Conservation (phyloP, 2,888 invertebrate species). For the Hartigia nigra region DNA sequence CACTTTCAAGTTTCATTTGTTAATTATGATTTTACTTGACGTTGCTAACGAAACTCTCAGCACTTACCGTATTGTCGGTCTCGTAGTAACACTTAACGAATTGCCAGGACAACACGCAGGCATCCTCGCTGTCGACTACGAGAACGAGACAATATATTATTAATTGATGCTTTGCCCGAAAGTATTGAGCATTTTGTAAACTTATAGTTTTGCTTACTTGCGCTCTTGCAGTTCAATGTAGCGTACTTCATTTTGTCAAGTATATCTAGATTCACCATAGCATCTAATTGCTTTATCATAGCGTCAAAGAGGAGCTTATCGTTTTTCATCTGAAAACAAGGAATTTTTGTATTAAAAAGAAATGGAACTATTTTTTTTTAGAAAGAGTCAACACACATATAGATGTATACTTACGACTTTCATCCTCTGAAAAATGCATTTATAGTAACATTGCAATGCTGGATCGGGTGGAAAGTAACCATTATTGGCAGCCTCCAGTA, state of each 20-base stretch:
- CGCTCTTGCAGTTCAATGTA: slow-evolving; percentile 27
- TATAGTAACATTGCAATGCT: slow-evolving; percentile 67
- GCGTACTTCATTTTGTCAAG: slow-evolving; percentile 29
- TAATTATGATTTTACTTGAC: background rate
- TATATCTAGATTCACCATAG: slow-evolving; percentile 39
- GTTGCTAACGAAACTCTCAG: background rate
- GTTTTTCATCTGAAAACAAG: slow-evolving; percentile 67
- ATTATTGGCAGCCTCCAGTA: slow-evolving; percentile 3
- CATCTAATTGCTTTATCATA: slow-evolving; percentile 66
- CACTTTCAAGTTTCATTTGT: too few relatives aligned
- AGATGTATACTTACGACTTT: slow-evolving; percentile 65
- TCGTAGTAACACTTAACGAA: slow-evolving; percentile 43
- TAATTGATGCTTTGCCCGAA: background rate
- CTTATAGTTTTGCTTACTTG: slow-evolving; percentile 26
- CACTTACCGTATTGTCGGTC: slow-evolving; percentile 32
- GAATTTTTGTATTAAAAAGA: background rate
- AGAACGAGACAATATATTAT: background rate
- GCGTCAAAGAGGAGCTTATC: slow-evolving; percentile 68
- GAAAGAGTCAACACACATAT: background rate
- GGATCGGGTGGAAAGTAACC: slow-evolving; percentile 40
- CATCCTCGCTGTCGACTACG: slow-evolving; percentile 33
- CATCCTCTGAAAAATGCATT: slow-evolving; percentile 68
- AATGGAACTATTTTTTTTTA: background rate
- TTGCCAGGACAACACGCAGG: slow-evolving; percentile 42
- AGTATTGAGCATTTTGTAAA: background rate